These are phyloP conservation scores for Sarcophaga rosellei DNA, from an alignment of 2,888 invertebrate genomes.

Conservation along the genomic window DNA sequence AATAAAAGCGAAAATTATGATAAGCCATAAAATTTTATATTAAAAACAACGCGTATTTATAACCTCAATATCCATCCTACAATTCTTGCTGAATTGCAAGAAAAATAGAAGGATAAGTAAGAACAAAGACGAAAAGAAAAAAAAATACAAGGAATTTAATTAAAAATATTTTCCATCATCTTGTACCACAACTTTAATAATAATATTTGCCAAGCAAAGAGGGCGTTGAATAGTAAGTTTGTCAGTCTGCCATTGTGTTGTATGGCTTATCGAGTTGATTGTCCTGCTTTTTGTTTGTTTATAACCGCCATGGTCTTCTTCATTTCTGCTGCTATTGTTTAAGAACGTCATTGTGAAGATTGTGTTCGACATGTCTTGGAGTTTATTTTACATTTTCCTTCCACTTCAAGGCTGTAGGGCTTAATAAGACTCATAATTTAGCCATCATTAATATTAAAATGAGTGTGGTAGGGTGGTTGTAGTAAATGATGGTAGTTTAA, in stretches of 20 bases:
- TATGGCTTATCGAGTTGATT: background rate
- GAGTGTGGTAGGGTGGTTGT: slow-evolving; percentile 39
- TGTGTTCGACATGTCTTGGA: background rate
- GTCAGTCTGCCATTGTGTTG: background rate
- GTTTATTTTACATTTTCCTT: background rate
- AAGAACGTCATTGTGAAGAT: background rate
- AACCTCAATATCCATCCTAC: background rate
- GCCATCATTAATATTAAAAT: slow-evolving; percentile 64
- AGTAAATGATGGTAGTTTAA: slow-evolving; percentile 22
- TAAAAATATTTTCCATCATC: slow-evolving; percentile 13
- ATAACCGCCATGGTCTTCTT: background rate
- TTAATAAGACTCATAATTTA: slow-evolving; percentile 61
- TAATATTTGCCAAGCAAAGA: background rate
- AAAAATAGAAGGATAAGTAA: no score
- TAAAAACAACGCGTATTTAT: background rate
- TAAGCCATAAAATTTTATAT: background rate
- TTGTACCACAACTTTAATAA: background rate
- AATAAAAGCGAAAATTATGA: no score
- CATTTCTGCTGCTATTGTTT: background rate
- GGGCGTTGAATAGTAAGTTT: background rate
- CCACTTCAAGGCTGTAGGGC: background rate
- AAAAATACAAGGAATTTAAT: background rate
- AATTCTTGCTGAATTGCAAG: background rate
- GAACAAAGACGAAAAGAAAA: background rate
- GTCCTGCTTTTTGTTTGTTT: background rate